Evolutionary conservation across 1,140 invertebrate species (phyloP).

Genomic region (Pogonomyrmex californicus): DNA sequence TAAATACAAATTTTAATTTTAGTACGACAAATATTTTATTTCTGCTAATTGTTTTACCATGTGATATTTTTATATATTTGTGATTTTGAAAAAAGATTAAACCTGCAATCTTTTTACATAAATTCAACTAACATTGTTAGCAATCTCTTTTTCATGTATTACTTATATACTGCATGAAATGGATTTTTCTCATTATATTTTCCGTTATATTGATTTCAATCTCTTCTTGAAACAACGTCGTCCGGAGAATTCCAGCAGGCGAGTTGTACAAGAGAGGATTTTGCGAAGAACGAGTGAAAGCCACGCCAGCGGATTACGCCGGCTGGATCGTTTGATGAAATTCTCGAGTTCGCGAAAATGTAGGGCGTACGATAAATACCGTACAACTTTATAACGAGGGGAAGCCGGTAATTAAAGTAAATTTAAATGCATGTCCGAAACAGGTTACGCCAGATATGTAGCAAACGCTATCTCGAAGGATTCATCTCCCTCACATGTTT

Average conservation of each 20-base stretch:
- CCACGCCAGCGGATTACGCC: slow-evolving; percentile 31
- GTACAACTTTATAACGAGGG: slow-evolving; percentile 60
- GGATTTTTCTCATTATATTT: not conserved
- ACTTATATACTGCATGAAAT: not conserved
- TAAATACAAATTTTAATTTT: not conserved
- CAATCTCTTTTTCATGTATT: not conserved
- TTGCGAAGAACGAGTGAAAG: slow-evolving; percentile 60
- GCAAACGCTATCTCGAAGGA: slow-evolving; percentile 42
- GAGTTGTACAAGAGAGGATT: slow-evolving; percentile 38
- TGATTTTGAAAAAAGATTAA: not conserved
- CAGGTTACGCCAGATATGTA: slow-evolving; percentile 36
- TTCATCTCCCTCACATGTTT: slow-evolving; percentile 30
- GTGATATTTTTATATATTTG: not conserved
- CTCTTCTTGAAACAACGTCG: not conserved
- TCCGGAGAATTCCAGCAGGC: not conserved
- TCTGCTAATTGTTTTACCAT: not conserved
- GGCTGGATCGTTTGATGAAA: slow-evolving; percentile 53
- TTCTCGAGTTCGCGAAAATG: slow-evolving; percentile 53
- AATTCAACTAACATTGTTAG: not conserved
- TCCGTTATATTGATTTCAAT: not conserved
- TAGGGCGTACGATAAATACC: slow-evolving; percentile 54
- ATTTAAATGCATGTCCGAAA: slow-evolving; percentile 52
- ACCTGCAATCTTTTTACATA: not conserved
- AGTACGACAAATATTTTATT: not conserved
- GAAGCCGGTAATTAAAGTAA: slow-evolving; percentile 59